phyloP scores from a whole-genome alignment of 2,113 vertebrate genomes.

The Sterna hirundo region DNA sequence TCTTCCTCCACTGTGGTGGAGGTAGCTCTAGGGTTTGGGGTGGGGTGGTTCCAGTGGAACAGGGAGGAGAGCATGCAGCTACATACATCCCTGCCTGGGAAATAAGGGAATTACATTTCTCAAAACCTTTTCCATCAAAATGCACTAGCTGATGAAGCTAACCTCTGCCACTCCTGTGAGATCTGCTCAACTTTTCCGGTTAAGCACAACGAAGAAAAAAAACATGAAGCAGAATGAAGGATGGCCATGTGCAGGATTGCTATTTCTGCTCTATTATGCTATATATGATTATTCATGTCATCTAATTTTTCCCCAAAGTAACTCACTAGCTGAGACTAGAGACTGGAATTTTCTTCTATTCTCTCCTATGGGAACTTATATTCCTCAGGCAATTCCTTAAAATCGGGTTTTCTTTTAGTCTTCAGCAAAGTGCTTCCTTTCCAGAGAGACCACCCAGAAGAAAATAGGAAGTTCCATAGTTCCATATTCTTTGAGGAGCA shows the following conservation, averaged over 20 bases:
- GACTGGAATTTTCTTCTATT: neutral
- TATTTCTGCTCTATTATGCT: neutral
- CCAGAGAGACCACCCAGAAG: slow-evolving; percentile 9
- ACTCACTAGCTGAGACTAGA: neutral
- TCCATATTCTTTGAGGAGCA: neutral
- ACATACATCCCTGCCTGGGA: neutral
- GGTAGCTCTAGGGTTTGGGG: neutral
- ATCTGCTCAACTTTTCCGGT: neutral
- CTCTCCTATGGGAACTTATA: neutral
- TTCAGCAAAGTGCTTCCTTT: neutral
- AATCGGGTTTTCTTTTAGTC: neutral
- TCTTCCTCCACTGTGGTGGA: neutral
- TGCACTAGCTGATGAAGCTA: neutral
- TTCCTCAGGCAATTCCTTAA: neutral
- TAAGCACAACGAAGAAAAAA: neutral
- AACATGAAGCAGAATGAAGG: neutral
- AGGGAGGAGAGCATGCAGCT: neutral
- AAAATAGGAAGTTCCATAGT: neutral
- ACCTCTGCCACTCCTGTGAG: neutral
- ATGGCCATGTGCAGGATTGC: neutral
- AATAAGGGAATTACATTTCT: neutral
- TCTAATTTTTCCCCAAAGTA: neutral
- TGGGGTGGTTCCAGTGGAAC: neutral
- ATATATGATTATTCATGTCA: neutral
- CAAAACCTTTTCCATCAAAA: neutral